These are phyloP conservation scores for Speoplatyrhinus poulsoni DNA, from an alignment of 2,113 vertebrate genomes.

Conservation along the genomic window DNA sequence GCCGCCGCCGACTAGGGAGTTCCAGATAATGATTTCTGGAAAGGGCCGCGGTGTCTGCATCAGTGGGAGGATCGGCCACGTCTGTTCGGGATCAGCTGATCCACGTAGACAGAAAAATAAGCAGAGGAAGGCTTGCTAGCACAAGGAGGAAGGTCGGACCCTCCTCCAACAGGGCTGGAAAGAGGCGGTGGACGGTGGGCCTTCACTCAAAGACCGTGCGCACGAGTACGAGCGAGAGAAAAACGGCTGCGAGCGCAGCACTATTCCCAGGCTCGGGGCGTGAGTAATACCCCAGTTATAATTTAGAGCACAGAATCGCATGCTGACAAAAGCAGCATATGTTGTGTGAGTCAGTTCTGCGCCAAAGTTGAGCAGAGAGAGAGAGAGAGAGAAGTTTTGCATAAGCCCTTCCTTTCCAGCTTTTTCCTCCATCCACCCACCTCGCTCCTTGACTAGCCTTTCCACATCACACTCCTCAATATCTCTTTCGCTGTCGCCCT, in stretches of 20 bases:
- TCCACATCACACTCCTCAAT: conserved; percentile 33
- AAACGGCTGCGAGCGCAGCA: conserved; percentile 55
- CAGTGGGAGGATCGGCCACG: conserved; percentile 34
- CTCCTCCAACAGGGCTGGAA: conserved; percentile 16
- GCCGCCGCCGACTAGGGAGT: conserved; percentile 34
- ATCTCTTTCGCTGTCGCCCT: conserved; percentile 22
- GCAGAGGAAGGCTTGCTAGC: background rate
- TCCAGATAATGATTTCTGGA: conserved; percentile 43
- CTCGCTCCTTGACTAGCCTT: conserved; percentile 53
- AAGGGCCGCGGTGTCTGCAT: conserved; percentile 36
- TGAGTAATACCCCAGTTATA: conserved; percentile 72
- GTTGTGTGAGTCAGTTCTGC: conserved; percentile 77
- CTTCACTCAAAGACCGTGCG: conserved; percentile 20
- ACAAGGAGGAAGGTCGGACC: background rate
- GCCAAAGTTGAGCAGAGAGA: conserved; percentile 59
- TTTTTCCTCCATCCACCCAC: conserved; percentile 38
- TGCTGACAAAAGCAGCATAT: conserved; percentile 78
- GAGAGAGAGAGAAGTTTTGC: conserved; percentile 29
- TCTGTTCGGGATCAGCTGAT: conserved; percentile 36
- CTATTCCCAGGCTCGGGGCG: conserved; percentile 58
- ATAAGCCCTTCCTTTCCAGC: conserved; percentile 44
- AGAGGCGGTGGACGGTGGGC: conserved; percentile 3
- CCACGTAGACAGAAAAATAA: background rate
- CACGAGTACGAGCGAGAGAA: conserved; percentile 53
- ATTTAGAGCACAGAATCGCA: conserved; percentile 71